These are phyloP conservation scores for Ambastaia sidthimunki DNA, from an alignment of 2,797 vertebrate genomes.

Conservation along the genomic window DNA sequence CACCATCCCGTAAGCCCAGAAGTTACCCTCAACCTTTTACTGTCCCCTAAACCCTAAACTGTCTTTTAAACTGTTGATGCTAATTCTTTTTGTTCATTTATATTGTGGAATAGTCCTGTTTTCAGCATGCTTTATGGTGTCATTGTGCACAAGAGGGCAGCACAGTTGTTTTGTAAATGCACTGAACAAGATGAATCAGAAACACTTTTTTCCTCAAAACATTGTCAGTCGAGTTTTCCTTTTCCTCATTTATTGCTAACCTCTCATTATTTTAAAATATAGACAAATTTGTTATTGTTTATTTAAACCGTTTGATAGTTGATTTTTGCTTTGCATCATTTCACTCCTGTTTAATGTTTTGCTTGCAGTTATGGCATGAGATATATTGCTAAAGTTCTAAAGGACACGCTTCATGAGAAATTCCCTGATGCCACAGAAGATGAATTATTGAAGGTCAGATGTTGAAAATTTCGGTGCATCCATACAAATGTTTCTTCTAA, in stretches of 20 bases:
- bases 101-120: background rate
- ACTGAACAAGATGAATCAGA: background rate
- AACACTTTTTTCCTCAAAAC: background rate
- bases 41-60: background rate
- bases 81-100: background rate
- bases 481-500: constrained; percentile 2
- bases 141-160: constrained; percentile 67
- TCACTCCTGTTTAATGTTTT: constrained; percentile 61
- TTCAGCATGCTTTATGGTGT: background rate
- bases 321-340: background rate
- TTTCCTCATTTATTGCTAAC: background rate
- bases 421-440: constrained; percentile 97
- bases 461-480: constrained; percentile 2
- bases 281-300: background rate
- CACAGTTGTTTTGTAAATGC: constrained; percentile 37
- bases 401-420: constrained; percentile 95
- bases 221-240: background rate
- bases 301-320: constrained; percentile 11
- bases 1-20: constrained; percentile 89
- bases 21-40: background rate
- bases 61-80: constrained; percentile 2
- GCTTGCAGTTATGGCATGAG: constrained; percentile 95
- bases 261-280: constrained; percentile 6
- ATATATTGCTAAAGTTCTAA: constrained; percentile 97
- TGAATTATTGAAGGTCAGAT: constrained; percentile 93